Evolutionary conservation across 2,113 vertebrate species (phyloP), one percentile per base, ranked within the genome.

Genomic region (Cyanistes caeruleus): DNA sequence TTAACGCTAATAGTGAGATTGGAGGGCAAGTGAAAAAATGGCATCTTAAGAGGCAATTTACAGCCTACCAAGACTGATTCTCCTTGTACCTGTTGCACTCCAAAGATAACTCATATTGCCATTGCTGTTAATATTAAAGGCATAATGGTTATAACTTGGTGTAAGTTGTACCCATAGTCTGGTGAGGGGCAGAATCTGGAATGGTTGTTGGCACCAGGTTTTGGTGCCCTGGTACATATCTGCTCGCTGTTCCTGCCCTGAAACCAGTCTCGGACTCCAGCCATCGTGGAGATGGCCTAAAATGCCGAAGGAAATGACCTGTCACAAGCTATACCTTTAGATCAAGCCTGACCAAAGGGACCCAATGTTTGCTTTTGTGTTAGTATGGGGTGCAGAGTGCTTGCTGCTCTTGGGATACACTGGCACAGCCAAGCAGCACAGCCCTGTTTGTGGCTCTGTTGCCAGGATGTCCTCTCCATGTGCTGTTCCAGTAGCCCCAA

Each of bases 351-450:
- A 56, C 44, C 0, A 2, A 70, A 75, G 70, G 41, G 39, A 63
- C 14, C 14, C 33, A 24, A 0, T 0, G 0, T 25, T 89, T 56
- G 7, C 37, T 5, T 5, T 60, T 0, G 12, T 11, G 14, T 70
- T 33, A 55, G 9, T 21, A 2, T 18, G 15, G 13, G 15, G 15
- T 39, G 53, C 30, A 69, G 82, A 37, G 21, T 3, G 0, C 39
- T 89, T 2, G 0, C 46, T 84, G 51, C 30, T 53, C 27, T 5
- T 46, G 39, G 31, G 59, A 19, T 70, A 43, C 39, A 37, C 33
- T 46, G 59, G 21, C 18, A n/a, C 15, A 25, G 49, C 13, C 5
- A 14, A 73, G 30, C 70, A 80, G 59, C 15, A 27, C 25, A 44
- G 31, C 11, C 11, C 7, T 77, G 44, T 82, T 41, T 3, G 0